phyloP scores from a whole-genome alignment of 2,888 invertebrate genomes.

The Rhamphomyia laevipes region DNA sequence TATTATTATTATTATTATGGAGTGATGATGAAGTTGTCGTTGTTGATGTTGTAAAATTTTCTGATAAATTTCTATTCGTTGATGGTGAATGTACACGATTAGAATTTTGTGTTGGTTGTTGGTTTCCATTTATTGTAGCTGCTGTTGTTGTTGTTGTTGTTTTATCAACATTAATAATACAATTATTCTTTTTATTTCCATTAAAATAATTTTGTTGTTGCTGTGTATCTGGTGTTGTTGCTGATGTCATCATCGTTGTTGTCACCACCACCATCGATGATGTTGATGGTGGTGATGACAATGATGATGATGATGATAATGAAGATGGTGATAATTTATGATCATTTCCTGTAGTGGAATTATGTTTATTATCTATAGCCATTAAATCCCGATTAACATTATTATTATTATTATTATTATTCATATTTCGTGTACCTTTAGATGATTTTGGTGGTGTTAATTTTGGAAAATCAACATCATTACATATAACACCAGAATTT shows the following conservation, averaged over 20 bases:
- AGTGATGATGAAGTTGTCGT: not conserved
- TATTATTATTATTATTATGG: constrained; percentile 6
- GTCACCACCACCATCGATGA: constrained; percentile 9
- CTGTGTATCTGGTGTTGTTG: constrained; percentile 1
- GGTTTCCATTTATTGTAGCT: constrained; percentile 22
- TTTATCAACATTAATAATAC: constrained; percentile 25
- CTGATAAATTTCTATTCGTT: not conserved
- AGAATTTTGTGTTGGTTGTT: constrained; percentile 20
- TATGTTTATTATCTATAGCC: constrained; percentile 12
- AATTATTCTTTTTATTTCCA: constrained; percentile 20
- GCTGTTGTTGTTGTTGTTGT: constrained; percentile 19
- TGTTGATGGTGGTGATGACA: not conserved
- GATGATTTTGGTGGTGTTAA: constrained; percentile 36
- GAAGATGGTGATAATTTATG: constrained; percentile 6
- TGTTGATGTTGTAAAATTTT: constrained; percentile 1
- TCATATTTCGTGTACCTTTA: constrained; percentile 23
- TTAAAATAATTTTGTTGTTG: constrained; percentile 5
- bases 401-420: constrained; percentile 13
- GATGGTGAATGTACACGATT: constrained; percentile 22
- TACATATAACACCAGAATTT: constrained; percentile 24
- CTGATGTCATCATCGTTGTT: constrained; percentile 6
- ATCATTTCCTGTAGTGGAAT: constrained; percentile 16
- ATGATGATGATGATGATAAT: not conserved
- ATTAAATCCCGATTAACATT: constrained; percentile 9
- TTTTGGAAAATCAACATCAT: constrained; percentile 38